phyloP scores from a whole-genome alignment of 2,113 vertebrate species.

The Chlamydotis undulata region DNA sequence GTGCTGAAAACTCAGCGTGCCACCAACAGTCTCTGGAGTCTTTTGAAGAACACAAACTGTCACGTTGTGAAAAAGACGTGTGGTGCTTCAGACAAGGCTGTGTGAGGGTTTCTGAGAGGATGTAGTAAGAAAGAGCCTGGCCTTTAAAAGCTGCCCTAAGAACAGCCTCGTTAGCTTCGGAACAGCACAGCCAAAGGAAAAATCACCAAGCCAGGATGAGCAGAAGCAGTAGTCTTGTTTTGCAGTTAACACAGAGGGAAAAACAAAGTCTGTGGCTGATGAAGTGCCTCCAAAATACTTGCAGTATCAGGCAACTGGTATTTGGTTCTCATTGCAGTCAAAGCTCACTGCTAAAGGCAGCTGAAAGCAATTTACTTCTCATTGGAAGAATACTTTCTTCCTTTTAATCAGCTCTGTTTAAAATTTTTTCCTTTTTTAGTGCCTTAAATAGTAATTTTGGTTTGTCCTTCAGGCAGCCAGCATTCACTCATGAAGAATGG shows the following conservation, averaged over 20 bases:
- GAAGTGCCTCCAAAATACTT: constrained; percentile 35
- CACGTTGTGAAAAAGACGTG: neutral
- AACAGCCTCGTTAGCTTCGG: neutral
- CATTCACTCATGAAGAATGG: constrained; percentile 1
- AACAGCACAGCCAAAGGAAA: neutral
- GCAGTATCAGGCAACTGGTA: constrained; percentile 13
- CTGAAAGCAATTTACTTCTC: constrained; percentile 58
- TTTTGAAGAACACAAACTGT: neutral
- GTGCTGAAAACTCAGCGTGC: neutral
- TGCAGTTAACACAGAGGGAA: neutral
- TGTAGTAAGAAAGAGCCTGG: neutral
- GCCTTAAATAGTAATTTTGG: constrained; percentile 56
- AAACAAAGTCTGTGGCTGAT: neutral
- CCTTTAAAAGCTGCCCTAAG: neutral
- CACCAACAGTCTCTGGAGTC: neutral
- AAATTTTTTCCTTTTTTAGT: constrained; percentile 55
- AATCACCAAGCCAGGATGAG: neutral
- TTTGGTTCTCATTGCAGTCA: constrained; percentile 5
- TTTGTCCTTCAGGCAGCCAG: constrained; percentile 44
- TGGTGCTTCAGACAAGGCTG: neutral
- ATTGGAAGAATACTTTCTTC: constrained; percentile 49
- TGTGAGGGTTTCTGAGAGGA: neutral
- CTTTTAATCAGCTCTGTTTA: constrained; percentile 56
- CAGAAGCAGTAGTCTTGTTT: neutral
- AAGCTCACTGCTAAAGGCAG: constrained; percentile 12